Evolutionary conservation across 2,888 invertebrate species (phyloP).

Genomic region (Dinocampus coccinellae): DNA sequence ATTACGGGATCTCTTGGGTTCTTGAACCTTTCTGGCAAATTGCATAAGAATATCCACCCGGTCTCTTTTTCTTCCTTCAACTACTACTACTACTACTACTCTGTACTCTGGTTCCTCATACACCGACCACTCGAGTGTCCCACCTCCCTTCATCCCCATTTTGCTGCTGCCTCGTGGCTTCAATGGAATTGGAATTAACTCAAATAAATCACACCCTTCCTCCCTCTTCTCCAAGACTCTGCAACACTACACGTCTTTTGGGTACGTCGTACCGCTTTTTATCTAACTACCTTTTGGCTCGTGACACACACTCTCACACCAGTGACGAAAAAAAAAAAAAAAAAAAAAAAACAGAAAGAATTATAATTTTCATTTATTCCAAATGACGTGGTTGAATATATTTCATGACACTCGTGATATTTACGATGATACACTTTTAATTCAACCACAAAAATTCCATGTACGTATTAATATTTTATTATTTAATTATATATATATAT

Average conservation of each 20-base stretch:
- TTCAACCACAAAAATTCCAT: no score
- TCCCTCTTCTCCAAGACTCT: no score
- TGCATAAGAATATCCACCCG: slow-evolving; percentile 69
- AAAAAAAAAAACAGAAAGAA: slow-evolving; percentile 41
- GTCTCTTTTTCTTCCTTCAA: slow-evolving; percentile 47
- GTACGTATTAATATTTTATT: no score
- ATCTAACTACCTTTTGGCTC: slow-evolving; percentile 20
- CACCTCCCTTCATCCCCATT: slow-evolving; percentile 44
- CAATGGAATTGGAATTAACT: slow-evolving; percentile 70
- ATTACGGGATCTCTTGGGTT: slow-evolving; percentile 70
- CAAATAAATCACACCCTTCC: slow-evolving; percentile 67
- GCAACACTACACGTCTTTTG: slow-evolving; percentile 50
- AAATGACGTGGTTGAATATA: slow-evolving; percentile 42
- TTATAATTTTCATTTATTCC: slow-evolving; percentile 62
- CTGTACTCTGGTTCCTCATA: slow-evolving; percentile 46
- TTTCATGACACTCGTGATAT: slow-evolving; percentile 28
- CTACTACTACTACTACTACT: no score
- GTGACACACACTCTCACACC: background rate
- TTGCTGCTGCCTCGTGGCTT: slow-evolving; percentile 60
- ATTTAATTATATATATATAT: no score
- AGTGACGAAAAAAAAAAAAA: background rate
- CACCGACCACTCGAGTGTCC: slow-evolving; percentile 43
- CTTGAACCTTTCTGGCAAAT: slow-evolving; percentile 71
- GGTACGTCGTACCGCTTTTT: slow-evolving; percentile 18
- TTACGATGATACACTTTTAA: background rate